These are phyloP conservation scores for Oedothorax gibbosus DNA, from an alignment of 1,140 invertebrate species.

Conservation along the genomic window DNA sequence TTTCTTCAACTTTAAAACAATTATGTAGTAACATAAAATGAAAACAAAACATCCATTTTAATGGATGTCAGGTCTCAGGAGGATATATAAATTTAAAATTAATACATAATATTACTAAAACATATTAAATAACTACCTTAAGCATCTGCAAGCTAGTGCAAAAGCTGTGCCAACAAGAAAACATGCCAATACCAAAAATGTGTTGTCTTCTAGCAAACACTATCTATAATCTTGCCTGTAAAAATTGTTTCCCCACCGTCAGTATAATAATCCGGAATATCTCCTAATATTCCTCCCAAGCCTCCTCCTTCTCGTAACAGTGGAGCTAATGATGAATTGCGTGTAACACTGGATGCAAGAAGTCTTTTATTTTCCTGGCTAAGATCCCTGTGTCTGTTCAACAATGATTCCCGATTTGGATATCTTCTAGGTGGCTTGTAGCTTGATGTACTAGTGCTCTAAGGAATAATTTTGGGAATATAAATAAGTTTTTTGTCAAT, in stretches of 20 bases:
- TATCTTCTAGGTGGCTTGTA: constrained; percentile 57
- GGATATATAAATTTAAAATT: no score
- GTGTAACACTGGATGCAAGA: constrained; percentile 37
- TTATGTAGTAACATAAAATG: no score
- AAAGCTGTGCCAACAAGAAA: constrained; percentile 30
- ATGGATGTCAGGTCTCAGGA: no score
- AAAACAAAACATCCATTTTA: no score
- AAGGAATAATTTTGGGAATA: not conserved
- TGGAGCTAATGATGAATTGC: constrained; percentile 51
- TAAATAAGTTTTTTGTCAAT: no score
- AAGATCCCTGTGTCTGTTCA: constrained; percentile 49
- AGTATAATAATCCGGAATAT: constrained; percentile 60
- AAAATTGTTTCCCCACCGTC: constrained; percentile 60
- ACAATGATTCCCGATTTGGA: constrained; percentile 48
- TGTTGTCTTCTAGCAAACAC: constrained; percentile 42
- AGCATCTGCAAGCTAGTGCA: constrained; percentile 17
- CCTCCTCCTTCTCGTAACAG: constrained; percentile 42
- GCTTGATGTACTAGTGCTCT: constrained; percentile 39
- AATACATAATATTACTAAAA: no score
- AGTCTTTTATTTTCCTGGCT: constrained; percentile 53
- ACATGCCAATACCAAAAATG: constrained; percentile 30
- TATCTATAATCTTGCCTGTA: constrained; percentile 60
- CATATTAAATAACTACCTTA: constrained; percentile 2
- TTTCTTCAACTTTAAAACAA: no score
- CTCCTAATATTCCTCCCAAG: constrained; percentile 54